A percentile compares a stretch with the other conserved stretches of the same genome.
phyloP scores from a whole-genome alignment of 2,113 vertebrate species.

The Cyprinodon variegatus region DNA sequence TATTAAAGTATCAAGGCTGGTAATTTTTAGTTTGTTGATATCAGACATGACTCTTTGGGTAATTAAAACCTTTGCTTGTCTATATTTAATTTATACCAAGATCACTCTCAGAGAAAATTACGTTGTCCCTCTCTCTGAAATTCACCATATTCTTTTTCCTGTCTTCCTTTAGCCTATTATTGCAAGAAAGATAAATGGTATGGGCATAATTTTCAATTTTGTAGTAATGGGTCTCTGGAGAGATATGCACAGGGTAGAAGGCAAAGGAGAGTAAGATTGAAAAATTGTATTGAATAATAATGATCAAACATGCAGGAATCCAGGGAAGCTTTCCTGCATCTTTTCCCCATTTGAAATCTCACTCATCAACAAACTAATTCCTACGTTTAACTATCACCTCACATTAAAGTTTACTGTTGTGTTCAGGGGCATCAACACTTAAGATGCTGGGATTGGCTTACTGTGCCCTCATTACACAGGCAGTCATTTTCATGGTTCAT shows the following conservation, averaged over 20 bases:
- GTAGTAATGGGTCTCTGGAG: conserved; percentile 47
- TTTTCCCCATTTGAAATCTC: conserved; percentile 13
- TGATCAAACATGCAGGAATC: conserved; percentile 40
- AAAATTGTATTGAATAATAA: conserved; percentile 57
- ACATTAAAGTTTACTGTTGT: conserved; percentile 53
- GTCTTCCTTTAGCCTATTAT: conserved; percentile 54
- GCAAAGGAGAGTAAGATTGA: conserved; percentile 20
- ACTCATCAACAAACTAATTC: conserved; percentile 34
- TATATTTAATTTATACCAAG: conserved; percentile 66
- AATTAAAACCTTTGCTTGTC: conserved; percentile 67
- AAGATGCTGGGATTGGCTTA: conserved; percentile 48
- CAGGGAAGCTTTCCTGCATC: conserved; percentile 15
- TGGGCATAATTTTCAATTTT: conserved; percentile 67
- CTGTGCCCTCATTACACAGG: conserved; percentile 61
- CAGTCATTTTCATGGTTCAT: conserved; percentile 68
- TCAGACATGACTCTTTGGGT: conserved; percentile 63
- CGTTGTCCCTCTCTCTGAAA: conserved; percentile 56
- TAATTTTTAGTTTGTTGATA: conserved; percentile 50
- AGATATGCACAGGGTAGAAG: conserved; percentile 31
- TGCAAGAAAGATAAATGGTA: conserved; percentile 62
- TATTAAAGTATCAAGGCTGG: conserved; percentile 29
- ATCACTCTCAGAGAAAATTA: conserved; percentile 63
- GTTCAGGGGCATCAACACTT: conserved; percentile 58
- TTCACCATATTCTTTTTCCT: conserved; percentile 32
- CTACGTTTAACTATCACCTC: conserved; percentile 22